These are phyloP conservation scores for Callorhinus ursinus DNA, from an alignment of 2,113 vertebrate genomes.

Conservation along the genomic window DNA sequence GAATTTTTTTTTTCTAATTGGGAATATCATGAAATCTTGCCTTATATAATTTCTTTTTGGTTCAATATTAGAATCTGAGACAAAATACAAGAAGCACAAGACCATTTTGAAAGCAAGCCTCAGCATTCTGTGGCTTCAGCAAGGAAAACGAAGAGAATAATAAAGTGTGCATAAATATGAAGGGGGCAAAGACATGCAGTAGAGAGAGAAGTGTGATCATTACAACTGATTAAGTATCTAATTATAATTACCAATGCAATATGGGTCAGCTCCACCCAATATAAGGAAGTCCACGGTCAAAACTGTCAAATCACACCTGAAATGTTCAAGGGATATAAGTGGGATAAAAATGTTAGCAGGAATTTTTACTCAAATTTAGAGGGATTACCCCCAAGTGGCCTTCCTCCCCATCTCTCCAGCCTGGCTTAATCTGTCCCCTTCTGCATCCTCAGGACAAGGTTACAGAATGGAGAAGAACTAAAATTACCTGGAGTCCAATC, in stretches of 20 bases:
- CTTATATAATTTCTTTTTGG: neutral
- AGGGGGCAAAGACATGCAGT: neutral
- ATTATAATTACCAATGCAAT: neutral
- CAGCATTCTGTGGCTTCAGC: neutral
- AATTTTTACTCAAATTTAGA: neutral
- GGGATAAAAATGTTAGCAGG: neutral
- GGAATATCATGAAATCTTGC: neutral
- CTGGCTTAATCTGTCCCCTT: neutral
- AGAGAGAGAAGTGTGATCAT: neutral
- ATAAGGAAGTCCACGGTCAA: neutral
- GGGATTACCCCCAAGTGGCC: too few relatives aligned
- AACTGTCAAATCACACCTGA: neutral
- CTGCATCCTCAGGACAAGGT: neutral
- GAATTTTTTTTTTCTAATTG: neutral
- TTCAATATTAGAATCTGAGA: neutral
- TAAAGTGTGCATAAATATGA: neutral
- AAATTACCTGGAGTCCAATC: neutral
- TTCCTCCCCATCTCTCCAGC: neutral
- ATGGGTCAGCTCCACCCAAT: neutral
- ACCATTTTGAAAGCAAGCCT: neutral
- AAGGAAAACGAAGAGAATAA: neutral
- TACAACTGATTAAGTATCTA: neutral
- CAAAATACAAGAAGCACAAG: neutral
- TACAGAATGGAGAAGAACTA: neutral
- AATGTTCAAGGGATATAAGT: neutral